phyloP scores from a whole-genome alignment of 2,113 vertebrate genomes.

The Hippolais icterina region DNA sequence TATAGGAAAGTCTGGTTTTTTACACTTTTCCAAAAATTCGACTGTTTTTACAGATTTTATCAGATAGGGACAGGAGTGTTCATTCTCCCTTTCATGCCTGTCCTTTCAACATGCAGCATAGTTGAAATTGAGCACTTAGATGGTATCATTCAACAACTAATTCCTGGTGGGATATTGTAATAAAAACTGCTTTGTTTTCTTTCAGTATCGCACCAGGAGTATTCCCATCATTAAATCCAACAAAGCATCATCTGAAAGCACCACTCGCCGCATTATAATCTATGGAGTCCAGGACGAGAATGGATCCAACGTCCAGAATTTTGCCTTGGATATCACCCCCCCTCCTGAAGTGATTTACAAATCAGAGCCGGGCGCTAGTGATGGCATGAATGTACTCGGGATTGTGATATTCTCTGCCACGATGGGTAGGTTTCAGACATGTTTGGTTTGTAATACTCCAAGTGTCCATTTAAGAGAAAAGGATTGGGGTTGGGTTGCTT shows the following conservation, averaged over 20 bases:
- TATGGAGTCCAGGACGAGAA: conserved; percentile 94
- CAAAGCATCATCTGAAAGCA: conserved; percentile 78
- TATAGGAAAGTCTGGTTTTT: neutral
- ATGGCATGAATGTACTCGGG: conserved; percentile 98
- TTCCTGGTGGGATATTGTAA: neutral
- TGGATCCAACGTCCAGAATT: conserved; percentile 87
- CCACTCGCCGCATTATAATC: conserved; percentile 81
- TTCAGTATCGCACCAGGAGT: conserved; percentile 91
- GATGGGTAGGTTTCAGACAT: conserved; percentile 83
- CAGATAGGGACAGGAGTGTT: neutral
- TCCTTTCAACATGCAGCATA: neutral
- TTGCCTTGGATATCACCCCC: conserved; percentile 91
- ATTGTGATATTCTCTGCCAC: conserved; percentile 98
- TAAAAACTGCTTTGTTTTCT: neutral
- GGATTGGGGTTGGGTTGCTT: neutral
- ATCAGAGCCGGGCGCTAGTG: conserved; percentile 89
- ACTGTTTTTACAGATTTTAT: neutral
- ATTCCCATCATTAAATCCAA: conserved; percentile 82
- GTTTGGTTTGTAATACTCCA: neutral
- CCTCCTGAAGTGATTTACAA: conserved; percentile 91
- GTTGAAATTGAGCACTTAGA: neutral
- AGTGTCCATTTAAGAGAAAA: neutral
- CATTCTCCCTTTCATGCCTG: neutral
- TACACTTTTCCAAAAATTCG: neutral
- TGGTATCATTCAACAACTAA: neutral